Evolutionary conservation across 2,888 invertebrate genomes (phyloP), one percentile per base, ranked within the genome.

Genomic region (Dynastes grantii): DNA sequence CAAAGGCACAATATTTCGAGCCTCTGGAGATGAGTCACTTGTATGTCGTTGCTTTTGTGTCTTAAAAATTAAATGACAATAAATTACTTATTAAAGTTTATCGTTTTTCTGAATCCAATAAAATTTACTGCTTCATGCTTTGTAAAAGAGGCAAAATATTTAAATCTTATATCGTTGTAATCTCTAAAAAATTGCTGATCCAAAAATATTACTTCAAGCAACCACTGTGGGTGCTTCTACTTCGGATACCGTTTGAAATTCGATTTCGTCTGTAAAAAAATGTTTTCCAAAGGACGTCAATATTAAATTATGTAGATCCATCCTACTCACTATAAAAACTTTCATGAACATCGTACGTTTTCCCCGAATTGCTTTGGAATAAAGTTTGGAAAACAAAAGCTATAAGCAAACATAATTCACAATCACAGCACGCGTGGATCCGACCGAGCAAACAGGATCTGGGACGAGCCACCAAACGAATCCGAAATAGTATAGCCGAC

Each of bases 361-460:
- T 27, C 58, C 16, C 73, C 27, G 58, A 58, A 73, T 58, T 58
- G 58, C 5, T 51, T 58, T 2, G 11, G 45, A 73, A 73, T 73
- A 37, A 53, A 65, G 22, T 76, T 76, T n/a, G 65, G 37, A 58
- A 73, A 73, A 73, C 73, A 73, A 55, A 73, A 73, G 73, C 58
- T 27, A 40, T 40, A 22, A 37, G 73, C 73, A 73, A 73, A 73
- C 58, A 73, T 40, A 40, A 58, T 73, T 58, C 73, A 53, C 73
- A 73, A 73, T 73, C 73, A 73, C 27, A 73, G 58, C 73, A 40
- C 58, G 73, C 22, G 40, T 27, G 32, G 55, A 73, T 22, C 37
- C 16, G 32, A 13, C 63, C 63, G 49, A 75, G 32, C 63, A 75
- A 61, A 61, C 45, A 75, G 61, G 32, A 27, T 29, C 51, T 45